Evolutionary conservation across 1,140 invertebrate genomes (phyloP).

Genomic region (Drosophila gunungcola): DNA sequence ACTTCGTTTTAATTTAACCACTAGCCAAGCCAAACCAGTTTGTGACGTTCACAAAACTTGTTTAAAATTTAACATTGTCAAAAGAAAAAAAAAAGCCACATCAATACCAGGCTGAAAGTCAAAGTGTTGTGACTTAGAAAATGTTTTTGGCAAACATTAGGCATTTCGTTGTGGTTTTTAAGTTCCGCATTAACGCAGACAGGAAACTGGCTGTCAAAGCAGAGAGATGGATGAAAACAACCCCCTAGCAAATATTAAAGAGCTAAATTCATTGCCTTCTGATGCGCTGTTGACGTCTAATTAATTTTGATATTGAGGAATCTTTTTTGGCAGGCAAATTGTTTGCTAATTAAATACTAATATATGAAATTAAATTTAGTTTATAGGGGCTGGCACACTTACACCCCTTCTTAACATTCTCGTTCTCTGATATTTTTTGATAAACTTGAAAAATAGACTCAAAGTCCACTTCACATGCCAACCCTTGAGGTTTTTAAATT

Average conservation of each 20-base stretch:
- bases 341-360: conserved; percentile 23
- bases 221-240: conserved; percentile 5
- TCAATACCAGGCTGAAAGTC: conserved; percentile 9
- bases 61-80: conserved; percentile 21
- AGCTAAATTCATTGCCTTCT: conserved; percentile 13
- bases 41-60: conserved; percentile 31
- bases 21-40: conserved; percentile 18
- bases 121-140: conserved; percentile 33
- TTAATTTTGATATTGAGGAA: conserved; percentile 38
- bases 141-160: conserved; percentile 24
- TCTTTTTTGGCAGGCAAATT: conserved; percentile 22
- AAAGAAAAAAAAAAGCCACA: conserved; percentile 11
- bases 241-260: not conserved
- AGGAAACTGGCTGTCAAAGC: conserved; percentile 29
- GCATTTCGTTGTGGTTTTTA: conserved; percentile 10
- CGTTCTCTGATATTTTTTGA: conserved; percentile 15
- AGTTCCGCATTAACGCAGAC: conserved; percentile 33
- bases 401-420: not conserved
- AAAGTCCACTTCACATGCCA: conserved; percentile 10
- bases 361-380: not conserved
- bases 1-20: conserved; percentile 13
- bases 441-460: not conserved
- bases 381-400: not conserved
- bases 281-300: conserved; percentile 29
- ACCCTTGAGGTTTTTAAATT: conserved; percentile 7